Percentiles rank a stretch among this genome's conserved stretches.
phyloP scores from a whole-genome alignment of 1,140 invertebrate genomes.

The Drosophila gunungcola region DNA sequence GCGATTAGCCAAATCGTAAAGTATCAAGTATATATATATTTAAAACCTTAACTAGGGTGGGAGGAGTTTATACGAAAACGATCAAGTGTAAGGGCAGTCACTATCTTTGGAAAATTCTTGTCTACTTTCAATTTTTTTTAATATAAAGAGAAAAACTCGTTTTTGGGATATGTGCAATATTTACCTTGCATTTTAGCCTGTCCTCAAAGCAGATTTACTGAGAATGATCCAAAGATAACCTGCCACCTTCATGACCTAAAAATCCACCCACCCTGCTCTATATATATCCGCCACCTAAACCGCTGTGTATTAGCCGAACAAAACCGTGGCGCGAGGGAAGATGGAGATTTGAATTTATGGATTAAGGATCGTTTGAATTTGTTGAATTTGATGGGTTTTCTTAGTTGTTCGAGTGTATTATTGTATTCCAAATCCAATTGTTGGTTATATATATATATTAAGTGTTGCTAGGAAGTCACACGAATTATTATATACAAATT shows the following conservation, averaged over 20 bases:
- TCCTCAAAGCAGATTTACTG: background rate
- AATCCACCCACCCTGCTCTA: conserved; percentile 13
- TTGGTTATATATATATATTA: conserved; percentile 28
- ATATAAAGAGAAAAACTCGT: background rate
- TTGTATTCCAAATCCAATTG: conserved; percentile 44
- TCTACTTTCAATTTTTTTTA: background rate
- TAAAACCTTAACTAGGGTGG: conserved; percentile 34
- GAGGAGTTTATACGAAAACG: background rate
- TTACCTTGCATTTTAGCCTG: conserved; percentile 2
- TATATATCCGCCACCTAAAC: conserved; percentile 42
- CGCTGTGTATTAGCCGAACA: conserved; percentile 43
- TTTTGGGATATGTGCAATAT: conserved; percentile 3
- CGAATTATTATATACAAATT: conserved; percentile 34
- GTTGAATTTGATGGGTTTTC: conserved; percentile 43
- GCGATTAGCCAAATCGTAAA: conserved; percentile 68
- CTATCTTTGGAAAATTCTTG: background rate
- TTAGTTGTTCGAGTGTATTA: conserved; percentile 43
- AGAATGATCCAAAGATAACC: conserved; percentile 4
- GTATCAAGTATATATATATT: conserved; percentile 60
- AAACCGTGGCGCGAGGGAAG: conserved; percentile 3
- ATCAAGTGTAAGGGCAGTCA: background rate
- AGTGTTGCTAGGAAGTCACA: conserved; percentile 46
- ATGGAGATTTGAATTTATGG: conserved; percentile 28
- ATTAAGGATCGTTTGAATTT: conserved; percentile 44
- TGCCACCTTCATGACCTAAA: conserved; percentile 3